A percentile compares a stretch with the other conserved stretches of the same genome.
These are phyloP conservation scores for Prunella himalayana DNA, from an alignment of 2,113 vertebrate genomes.

Conservation along the genomic window DNA sequence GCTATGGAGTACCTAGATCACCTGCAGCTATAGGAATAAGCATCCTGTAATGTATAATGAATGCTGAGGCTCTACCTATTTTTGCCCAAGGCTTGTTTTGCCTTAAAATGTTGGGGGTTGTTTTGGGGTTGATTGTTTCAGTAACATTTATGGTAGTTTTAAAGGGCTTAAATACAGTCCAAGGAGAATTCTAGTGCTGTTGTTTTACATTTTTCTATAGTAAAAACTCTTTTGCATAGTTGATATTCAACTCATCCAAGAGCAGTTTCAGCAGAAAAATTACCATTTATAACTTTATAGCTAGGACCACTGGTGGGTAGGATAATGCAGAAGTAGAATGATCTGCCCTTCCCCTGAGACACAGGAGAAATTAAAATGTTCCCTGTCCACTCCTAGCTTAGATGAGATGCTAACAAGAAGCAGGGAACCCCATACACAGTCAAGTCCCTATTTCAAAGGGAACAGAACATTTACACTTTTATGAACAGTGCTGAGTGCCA, in stretches of 20 bases:
- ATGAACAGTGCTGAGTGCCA: background rate
- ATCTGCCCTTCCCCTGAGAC: background rate
- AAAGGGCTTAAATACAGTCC: background rate
- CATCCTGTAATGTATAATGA: slow-evolving; percentile 22
- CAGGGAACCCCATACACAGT: background rate
- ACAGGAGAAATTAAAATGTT: background rate
- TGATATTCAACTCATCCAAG: background rate
- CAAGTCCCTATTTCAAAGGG: slow-evolving; percentile 2
- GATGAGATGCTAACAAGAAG: slow-evolving; percentile 21
- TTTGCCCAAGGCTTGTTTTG: slow-evolving; percentile 38
- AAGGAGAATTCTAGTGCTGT: background rate
- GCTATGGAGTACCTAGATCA: background rate
- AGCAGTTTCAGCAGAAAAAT: background rate
- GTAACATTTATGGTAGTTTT: background rate
- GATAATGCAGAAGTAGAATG: background rate
- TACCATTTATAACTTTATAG: background rate
- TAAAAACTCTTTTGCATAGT: background rate
- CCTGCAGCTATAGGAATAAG: slow-evolving; percentile 36
- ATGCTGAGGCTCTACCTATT: background rate
- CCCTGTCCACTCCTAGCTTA: background rate
- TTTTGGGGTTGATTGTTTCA: slow-evolving; percentile 1
- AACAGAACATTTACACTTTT: background rate
- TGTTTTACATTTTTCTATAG: background rate
- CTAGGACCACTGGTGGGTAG: background rate
- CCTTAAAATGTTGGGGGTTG: background rate